Percentiles rank a stretch among this genome's conserved stretches.
These are phyloP conservation scores for Aegotheles bennettii DNA, from an alignment of 2,113 vertebrate genomes.

Conservation along the genomic window DNA sequence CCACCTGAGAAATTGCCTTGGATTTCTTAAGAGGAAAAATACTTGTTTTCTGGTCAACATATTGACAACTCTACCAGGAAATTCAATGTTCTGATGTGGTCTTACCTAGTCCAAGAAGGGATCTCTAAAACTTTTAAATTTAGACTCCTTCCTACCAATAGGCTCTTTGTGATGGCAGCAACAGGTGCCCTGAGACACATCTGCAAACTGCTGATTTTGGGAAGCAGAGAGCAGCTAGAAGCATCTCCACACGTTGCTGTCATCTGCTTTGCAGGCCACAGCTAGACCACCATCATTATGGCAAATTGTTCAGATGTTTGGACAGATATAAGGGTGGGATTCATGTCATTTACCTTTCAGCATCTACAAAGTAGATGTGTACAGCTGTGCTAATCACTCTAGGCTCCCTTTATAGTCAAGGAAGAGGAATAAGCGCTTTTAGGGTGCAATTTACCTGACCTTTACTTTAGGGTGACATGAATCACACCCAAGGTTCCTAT, in stretches of 20 bases:
- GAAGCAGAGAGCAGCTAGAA: neutral
- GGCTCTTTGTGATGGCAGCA: neutral
- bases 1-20: neutral
- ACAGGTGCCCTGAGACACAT: neutral
- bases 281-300: neutral
- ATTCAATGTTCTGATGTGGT: neutral
- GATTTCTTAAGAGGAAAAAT: neutral
- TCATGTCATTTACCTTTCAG: conserved; percentile 38
- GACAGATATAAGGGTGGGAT: neutral
- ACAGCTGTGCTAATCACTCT: conserved; percentile 16
- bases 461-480: conserved; percentile 1
- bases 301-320: conserved; percentile 40
- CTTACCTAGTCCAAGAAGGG: neutral
- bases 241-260: neutral
- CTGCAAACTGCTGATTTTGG: neutral
- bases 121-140: neutral
- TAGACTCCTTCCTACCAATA: neutral
- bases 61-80: neutral
- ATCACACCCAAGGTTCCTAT: neutral
- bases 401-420: neutral
- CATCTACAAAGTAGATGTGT: conserved; percentile 39
- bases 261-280: neutral
- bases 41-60: neutral
- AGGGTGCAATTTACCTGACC: conserved; percentile 16
- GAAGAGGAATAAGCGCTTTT: conserved; percentile 24